phyloP scores from a whole-genome alignment of 1,140 invertebrate genomes.

The Calephelis nemesis region DNA sequence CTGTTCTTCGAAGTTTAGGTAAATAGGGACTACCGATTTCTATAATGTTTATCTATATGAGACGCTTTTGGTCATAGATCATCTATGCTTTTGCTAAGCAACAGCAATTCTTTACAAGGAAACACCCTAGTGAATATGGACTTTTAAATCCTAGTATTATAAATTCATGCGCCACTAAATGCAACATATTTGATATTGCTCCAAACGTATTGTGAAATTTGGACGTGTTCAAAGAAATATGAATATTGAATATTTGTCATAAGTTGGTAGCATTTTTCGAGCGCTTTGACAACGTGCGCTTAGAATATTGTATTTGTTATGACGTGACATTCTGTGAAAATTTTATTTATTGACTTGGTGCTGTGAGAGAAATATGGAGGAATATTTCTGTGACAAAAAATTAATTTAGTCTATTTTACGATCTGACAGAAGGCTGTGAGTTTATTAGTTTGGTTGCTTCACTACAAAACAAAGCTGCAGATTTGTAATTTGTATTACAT shows the following conservation, averaged over 20 bases:
- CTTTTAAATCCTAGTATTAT: not conserved
- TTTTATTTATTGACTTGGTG: not conserved
- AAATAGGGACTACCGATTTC: no score
- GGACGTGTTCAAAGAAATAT: constrained; percentile 15
- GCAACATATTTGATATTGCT: constrained; percentile 16
- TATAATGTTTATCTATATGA: no score
- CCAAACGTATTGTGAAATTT: constrained; percentile 8
- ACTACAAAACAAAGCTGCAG: no score
- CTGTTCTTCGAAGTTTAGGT: no score
- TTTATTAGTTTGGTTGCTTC: no score
- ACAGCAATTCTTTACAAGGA: not conserved
- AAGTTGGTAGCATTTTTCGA: constrained; percentile 3
- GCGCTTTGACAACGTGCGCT: constrained; percentile 1
- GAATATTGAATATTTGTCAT: constrained; percentile 18
- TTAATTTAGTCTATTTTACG: no score
- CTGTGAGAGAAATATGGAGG: no score
- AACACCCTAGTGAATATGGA: not conserved
- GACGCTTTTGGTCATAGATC: not conserved
- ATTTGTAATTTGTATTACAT: no score
- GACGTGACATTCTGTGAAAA: not conserved
- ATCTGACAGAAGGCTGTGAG: no score
- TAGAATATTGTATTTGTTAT: constrained; percentile 9
- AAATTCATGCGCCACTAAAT: constrained; percentile 18
- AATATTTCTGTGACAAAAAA: no score
- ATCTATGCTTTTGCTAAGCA: not conserved